phyloP scores from a whole-genome alignment of 2,797 vertebrate species.

The Pyrocephalus nanus region DNA sequence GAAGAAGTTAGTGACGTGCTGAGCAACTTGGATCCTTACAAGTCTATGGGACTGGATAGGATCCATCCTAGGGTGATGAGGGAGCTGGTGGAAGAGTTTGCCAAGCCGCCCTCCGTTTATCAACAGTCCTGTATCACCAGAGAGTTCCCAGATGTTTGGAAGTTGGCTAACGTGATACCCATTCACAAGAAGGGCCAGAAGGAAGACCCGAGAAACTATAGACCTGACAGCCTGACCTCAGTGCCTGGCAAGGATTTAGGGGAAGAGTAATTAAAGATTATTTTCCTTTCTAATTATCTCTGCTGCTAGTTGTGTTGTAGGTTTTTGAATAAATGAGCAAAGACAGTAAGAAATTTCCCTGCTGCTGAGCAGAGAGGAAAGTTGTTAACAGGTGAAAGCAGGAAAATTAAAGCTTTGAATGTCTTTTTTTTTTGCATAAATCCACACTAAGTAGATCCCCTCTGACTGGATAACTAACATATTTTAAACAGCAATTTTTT shows the following conservation, averaged over 20 bases:
- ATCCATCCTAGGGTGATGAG: too few species aligned
- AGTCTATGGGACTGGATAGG: too few species aligned
- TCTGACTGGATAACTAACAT: not conserved
- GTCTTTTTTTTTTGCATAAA: not conserved
- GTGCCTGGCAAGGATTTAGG: not conserved
- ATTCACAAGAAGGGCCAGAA: too few species aligned
- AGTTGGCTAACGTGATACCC: too few species aligned
- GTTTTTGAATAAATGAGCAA: not conserved
- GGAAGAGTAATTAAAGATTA: not conserved
- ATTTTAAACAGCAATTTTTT: not conserved
- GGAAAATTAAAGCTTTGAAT: not conserved
- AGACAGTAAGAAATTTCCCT: not conserved
- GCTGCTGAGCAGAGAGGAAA: not conserved
- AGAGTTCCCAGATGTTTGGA: too few species aligned
- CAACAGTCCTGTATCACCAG: too few species aligned
- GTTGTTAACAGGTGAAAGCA: not conserved
- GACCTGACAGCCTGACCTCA: too few species aligned
- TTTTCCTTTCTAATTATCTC: not conserved
- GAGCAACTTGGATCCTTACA: too few species aligned
- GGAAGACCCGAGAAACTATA: too few species aligned
- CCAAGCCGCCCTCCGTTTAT: too few species aligned
- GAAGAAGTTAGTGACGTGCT: too few species aligned
- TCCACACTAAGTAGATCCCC: not conserved
- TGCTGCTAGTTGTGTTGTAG: not conserved
- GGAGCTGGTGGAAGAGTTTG: too few species aligned